Base-by-base conservation (phyloP, 2,797 vertebrate species). In the Loriculus beryllinus region DNA sequence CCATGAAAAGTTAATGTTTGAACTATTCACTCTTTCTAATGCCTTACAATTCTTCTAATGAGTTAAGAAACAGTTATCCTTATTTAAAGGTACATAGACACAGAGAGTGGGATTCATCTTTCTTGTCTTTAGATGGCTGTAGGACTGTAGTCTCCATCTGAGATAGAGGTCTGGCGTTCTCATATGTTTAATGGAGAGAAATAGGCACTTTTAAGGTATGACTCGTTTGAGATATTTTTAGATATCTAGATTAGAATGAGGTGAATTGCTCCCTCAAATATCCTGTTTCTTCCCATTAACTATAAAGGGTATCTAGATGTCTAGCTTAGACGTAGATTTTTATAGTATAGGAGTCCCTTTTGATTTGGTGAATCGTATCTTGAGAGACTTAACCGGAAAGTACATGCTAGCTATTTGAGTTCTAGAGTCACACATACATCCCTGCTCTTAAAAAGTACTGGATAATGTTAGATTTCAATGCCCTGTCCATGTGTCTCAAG, bases 141-240 rank as follows among this genome's bases (percentile, higher is more conserved):
- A 68, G 56, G 87, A 45, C 33, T 74, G 21, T 57, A 86, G 59
- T 49, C 40, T 79, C 29, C 37, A 29, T 60, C 48, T 48, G 40
- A 80, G 60, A 60, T 70, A 64, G 47, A 76, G 14, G 37, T 82
- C 68, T 93, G 75, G 40, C 35, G 42, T 89, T 92, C 75, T 82
- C 82, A 77, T 84, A 26, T 54, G 10, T 40, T 81, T 81, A 81
- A 52, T 62, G 49, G 31, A 75, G 52, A 86, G 57, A 83, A 88
- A 76, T 47, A 65, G 49, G 39, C 59, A 71, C 62, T 88, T 94
- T 43, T 51, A 80, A 90, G 22, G 42, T 86, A 40, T 91, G 88
- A 91, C 42, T 79, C 75, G 82, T 86, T 67, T 70, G 64, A 56
- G 51, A 49, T 87, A 80, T 70, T 92, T 91, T 92, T 89, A 85